Evolutionary conservation across 2,888 invertebrate species (phyloP).

Genomic region (Xestia rhomboidea): DNA sequence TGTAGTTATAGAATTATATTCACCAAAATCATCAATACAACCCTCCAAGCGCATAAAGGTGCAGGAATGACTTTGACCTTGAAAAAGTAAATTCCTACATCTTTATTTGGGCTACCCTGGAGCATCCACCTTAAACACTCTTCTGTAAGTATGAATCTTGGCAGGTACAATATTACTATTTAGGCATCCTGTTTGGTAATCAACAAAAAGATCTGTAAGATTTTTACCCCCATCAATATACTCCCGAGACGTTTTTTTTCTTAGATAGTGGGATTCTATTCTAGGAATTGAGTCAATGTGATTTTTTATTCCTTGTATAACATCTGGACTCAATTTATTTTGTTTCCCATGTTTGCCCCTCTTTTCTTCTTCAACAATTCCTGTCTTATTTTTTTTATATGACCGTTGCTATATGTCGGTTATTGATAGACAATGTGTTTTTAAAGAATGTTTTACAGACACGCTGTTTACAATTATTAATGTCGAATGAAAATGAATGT

Average conservation of each 20-base stretch:
- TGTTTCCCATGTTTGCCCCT: slow-evolving; percentile 57
- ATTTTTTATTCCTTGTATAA: slow-evolving; percentile 40
- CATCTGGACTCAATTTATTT: slow-evolving; percentile 29
- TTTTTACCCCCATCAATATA: slow-evolving; percentile 57
- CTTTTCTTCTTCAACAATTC: slow-evolving; percentile 54
- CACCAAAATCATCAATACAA: too few species aligned
- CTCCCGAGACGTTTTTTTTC: slow-evolving; percentile 49
- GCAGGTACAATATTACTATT: slow-evolving; percentile 31
- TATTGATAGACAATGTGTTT: slow-evolving; percentile 56
- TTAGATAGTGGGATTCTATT: slow-evolving; percentile 56
- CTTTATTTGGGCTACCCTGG: too few species aligned
- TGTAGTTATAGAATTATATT: too few species aligned
- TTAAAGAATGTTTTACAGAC: slow-evolving; percentile 59
- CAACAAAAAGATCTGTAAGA: slow-evolving; percentile 26
- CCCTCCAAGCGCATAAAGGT: too few species aligned
- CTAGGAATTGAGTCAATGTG: slow-evolving; percentile 59
- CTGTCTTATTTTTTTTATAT: slow-evolving; percentile 48
- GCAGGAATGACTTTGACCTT: too few species aligned
- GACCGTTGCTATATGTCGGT: slow-evolving; percentile 58
- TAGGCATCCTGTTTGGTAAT: slow-evolving; percentile 31
- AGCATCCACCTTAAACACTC: slow-evolving; percentile 39
- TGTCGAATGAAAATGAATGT: slow-evolving; percentile 57
- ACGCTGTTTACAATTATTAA: slow-evolving; percentile 61
- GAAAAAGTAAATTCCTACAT: too few species aligned
- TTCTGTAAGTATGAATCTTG: slow-evolving; percentile 30